Evolutionary conservation across 1,140 invertebrate genomes (phyloP), one percentile per base, ranked within the genome.

Genomic region (Drosophila novamexicana): DNA sequence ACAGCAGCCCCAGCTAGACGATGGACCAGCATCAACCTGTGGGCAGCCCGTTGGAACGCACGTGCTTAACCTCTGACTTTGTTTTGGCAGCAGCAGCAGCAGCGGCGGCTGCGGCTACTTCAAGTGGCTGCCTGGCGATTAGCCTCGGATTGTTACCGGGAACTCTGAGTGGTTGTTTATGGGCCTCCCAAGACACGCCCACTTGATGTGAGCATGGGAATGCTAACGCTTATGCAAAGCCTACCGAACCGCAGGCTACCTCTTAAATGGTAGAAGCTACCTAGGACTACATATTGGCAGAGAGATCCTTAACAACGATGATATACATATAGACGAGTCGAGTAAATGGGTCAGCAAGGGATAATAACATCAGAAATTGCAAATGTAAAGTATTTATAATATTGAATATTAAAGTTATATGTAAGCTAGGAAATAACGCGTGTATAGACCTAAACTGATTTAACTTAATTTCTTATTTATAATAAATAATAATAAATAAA

Each of bases 41-140:
- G 77, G 50, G 61, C 77, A 34, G 63, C 59, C 62, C 56, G 49
- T 63, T 77, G 75, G 64, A 82, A 84, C 81, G 83, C 84, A 89
- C 84, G 84, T 89, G 84, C 84, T 89, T 89, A 89, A 89, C 84
- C 84, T 89, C 81, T 89, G 84, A 89, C 84, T 84, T 88, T 88
- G 83, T 75, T 88, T 77, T 75, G 76, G 76, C 75, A 75, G 61
- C 65, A 62, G 52, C 75, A 57, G 59, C 64, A 56, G 54, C 44
- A 29, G n/a, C 52, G 22, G 36, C 62, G 39, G 39, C 40, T 47
- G 75, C 76, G 70, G 77, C 75, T 58, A 64, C 77, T 80, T 74
- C 75, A 77, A 80, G 78, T 86, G 73, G 81, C 72, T 76, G 81
- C 79, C 67, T 53, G 77, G 61, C 83, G 83, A 88, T 88, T 88